Base-by-base conservation (phyloP, 2,888 invertebrate species). In the Yponomeuta cagnagella region DNA sequence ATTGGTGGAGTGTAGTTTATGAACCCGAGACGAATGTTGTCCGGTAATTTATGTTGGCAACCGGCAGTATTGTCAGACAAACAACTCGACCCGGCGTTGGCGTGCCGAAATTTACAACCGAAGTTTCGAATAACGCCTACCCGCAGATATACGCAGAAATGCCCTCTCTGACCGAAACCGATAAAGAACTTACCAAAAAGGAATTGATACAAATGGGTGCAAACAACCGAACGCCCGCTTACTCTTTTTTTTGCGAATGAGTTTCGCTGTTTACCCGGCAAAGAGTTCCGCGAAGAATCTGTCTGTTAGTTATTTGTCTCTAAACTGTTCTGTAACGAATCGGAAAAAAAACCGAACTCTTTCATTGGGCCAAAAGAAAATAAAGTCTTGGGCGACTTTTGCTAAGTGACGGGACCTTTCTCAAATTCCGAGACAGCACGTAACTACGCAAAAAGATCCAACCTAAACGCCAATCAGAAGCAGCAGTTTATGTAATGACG, bases 21-120 rank as follows among this genome's bases (percentile, higher is more conserved):
- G 79, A 81, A 83, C 82, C 81, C 76, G 76, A 85, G 84, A 86
- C 82, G 83, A 85, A 86, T 83, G 82, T 81, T 82, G 82, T 78
- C 79, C 81, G 78, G 84, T 88, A 88, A 89, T 87, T 88, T 88
- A 88, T 85, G 85, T 88, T 82, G 82, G 82, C 83, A 81, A 79
- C 79, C 80, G 77, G 74, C 83, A 81, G 85, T 84, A 85, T 87
- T 88, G 85, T 84, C 78, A 80, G 82, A 83, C 87, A 86, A 86
- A 88, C 86, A 87, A 83, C 81, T 76, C 66, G 66, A 52, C 69
- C 76, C 79, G 78, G 80, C 78, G 52, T 12, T 12, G 52, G 78
- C 78, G 78, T 75, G 78, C 79, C 80, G 80, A 83, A 88, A 89
- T 88, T 88, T 89, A 87, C 88, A 86, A 85, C 81, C 85, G 77